Conservation (phyloP, 2,797 vertebrate species). For the Silurus aristotelis region DNA sequence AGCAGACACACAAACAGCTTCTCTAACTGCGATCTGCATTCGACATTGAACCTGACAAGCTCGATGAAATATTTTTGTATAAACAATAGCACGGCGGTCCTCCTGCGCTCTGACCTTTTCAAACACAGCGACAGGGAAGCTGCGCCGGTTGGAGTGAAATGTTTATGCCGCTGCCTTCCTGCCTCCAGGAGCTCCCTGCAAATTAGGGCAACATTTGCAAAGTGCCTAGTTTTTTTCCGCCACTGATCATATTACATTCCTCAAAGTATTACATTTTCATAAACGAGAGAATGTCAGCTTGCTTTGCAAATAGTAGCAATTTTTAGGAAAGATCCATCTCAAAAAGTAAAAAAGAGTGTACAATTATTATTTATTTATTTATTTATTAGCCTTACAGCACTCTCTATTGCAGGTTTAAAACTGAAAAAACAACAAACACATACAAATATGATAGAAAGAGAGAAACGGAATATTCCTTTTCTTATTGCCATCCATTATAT, state of each 20-base stretch:
- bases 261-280: background rate
- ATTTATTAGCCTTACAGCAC: background rate
- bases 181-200: conserved; percentile 6
- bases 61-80: conserved; percentile 12
- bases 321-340: background rate
- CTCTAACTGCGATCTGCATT: background rate
- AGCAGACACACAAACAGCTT: conserved; percentile 20
- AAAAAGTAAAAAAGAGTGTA: too few species aligned
- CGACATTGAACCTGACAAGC: conserved; percentile 12
- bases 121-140: conserved; percentile 21
- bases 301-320: background rate
- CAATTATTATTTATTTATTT: background rate
- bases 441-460: conserved; percentile 7
- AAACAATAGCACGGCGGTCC: conserved; percentile 13
- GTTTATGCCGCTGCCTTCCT: conserved; percentile 36
- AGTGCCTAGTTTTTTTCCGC: background rate
- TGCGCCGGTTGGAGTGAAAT: conserved; percentile 19
- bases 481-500: conserved; percentile 64
- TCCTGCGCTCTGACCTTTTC: conserved; percentile 36
- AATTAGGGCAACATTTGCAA: conserved; percentile 18
- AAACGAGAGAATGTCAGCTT: background rate
- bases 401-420: background rate
- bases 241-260: background rate
- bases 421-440: background rate
- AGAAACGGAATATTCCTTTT: conserved; percentile 31